Evolutionary conservation across 92 coral and sea anemone genomes (phyloP), one percentile per base, ranked within the genome.

Genomic region (Heliopora coerulea): DNA sequence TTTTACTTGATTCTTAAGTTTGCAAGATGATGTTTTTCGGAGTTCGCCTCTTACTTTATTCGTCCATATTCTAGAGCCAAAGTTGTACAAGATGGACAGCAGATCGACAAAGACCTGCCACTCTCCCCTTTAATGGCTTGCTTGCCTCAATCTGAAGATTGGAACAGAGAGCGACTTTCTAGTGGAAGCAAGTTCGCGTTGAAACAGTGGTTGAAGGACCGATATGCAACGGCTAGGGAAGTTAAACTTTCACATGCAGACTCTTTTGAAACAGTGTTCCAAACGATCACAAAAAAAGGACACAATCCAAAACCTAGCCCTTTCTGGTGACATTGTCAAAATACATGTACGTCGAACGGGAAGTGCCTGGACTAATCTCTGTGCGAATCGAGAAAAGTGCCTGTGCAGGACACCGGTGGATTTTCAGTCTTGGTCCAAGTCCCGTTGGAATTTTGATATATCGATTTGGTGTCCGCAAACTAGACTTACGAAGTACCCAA

Each of bases 171-270:
- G 49, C 79, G 97, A 32, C 86, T 91, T 20, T 89, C 97, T 20
- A 79, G 91, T 4, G 97, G 97, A 14, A 87, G 96, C 30, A 91
- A 87, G 86, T 91, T 91, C 56, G 97, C 97, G 13, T 73, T 91
- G 15, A 73, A 78, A 0, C 96, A 89, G 69, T 91, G 97, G 97
- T 12, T 89, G 48, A 80, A 89, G 72, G 15, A 33, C 20, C 81
- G 74, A 29, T 50, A 84, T 73, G 34, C 89, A 8, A 62, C 84
- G 3, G n/a, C 84, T 32, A 35, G 59, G 0, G 72, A 65, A 37
- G 26, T 70, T 46, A 29, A 67, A 31, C 37, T 49, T 20, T 35
- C 49, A 12, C 27, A 33, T 19, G 44, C 39, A 18, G 42, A 52
- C 26, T 25, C 30, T 49, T 25, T 70, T 54, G 41, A 42, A 58